Percentiles rank a stretch among this genome's conserved stretches.
Conservation (phyloP, 2,113 vertebrate species). For the Empidonax alnorum region DNA sequence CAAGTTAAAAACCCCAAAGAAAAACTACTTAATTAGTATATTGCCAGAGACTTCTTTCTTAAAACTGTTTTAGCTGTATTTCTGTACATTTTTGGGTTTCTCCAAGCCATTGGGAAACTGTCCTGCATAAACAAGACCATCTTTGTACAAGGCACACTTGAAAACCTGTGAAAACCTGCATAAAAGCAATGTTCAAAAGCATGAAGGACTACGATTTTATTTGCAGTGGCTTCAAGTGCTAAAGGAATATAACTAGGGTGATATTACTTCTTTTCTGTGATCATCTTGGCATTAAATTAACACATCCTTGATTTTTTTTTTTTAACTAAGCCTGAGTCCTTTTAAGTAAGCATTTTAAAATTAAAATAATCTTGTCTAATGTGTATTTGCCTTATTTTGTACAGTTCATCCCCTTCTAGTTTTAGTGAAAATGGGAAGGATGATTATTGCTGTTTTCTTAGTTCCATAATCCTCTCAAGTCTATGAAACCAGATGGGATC, state of each 20-base stretch:
- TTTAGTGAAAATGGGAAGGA: neutral
- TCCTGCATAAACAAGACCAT: neutral
- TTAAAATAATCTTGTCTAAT: neutral
- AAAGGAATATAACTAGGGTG: neutral
- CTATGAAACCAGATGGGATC: too few relatives aligned
- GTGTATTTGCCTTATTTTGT: neutral
- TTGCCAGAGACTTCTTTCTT: neutral
- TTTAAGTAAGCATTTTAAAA: conserved; percentile 5
- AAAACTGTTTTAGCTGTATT: neutral
- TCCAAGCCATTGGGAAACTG: neutral
- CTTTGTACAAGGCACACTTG: neutral
- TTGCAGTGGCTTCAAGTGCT: neutral
- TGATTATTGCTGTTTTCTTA: neutral
- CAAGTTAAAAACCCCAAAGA: neutral
- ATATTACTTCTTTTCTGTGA: neutral
- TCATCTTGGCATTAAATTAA: neutral
- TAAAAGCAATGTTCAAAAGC: neutral
- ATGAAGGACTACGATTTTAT: neutral
- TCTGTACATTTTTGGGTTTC: neutral
- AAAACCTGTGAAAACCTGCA: neutral
- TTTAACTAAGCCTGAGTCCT: neutral
- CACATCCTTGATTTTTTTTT: neutral
- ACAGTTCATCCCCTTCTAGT: neutral
- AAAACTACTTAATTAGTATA: neutral
- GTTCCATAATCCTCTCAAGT: neutral